phyloP scores from a whole-genome alignment of 92 coral and sea anemone genomes.

The Anthopleura xanthogrammica region DNA sequence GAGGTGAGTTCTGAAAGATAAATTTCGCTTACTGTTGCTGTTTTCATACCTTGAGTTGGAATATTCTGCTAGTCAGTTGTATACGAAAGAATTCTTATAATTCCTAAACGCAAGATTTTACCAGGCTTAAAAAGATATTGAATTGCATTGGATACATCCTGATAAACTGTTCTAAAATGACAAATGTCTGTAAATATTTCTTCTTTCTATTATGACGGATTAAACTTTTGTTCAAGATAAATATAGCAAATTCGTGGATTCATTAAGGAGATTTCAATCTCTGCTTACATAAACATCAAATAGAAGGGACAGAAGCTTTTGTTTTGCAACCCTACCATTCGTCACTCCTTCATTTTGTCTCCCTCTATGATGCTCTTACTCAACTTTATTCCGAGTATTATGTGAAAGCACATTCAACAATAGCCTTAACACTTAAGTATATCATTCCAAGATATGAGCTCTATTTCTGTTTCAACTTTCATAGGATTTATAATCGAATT shows the following conservation, averaged over 20 bases:
- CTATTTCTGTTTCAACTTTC: too few species aligned
- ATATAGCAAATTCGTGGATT: not conserved
- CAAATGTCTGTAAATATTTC: too few species aligned
- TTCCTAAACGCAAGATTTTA: too few species aligned
- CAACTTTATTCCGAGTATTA: not conserved
- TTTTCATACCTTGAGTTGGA: not conserved
- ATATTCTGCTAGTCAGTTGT: too few species aligned
- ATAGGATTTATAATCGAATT: not conserved
- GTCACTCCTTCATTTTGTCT: not conserved
- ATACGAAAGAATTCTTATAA: too few species aligned
- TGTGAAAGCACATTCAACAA: too few species aligned
- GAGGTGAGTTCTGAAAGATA: conserved; percentile 33
- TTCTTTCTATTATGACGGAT: too few species aligned
- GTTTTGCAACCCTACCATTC: not conserved
- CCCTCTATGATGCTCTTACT: not conserved
- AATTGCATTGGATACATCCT: not conserved
- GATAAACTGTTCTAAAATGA: too few species aligned
- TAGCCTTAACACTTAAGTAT: too few species aligned
- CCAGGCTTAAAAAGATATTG: too few species aligned
- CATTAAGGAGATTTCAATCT: conserved; percentile 1
- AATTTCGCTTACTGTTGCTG: not conserved
- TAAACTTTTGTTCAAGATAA: not conserved
- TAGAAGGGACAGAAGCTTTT: not conserved
- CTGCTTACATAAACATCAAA: conserved; percentile 1
- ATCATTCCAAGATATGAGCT: too few species aligned